Evolutionary conservation across 2,888 invertebrate species (phyloP).

Genomic region (Cerastoderma edule): DNA sequence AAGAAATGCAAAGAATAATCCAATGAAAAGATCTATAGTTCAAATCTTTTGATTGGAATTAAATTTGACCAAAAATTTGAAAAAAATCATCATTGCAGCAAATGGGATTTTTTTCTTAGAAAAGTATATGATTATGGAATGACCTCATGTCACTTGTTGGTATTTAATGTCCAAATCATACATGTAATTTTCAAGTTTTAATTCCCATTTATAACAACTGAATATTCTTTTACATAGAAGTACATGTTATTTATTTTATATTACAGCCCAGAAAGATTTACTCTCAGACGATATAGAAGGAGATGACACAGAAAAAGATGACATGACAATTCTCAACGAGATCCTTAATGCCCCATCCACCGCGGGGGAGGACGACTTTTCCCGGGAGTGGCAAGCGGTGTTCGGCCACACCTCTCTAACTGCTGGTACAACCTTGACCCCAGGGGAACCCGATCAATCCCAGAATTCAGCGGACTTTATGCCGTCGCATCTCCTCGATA

Average conservation of each 20-base stretch:
- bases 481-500: conserved; percentile 83
- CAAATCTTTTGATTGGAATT: too few species aligned
- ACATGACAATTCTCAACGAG: conserved; percentile 84
- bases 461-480: conserved; percentile 79
- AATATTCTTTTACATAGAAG: too few species aligned
- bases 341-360: conserved; percentile 83
- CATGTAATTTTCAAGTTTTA: too few species aligned
- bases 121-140: too few species aligned
- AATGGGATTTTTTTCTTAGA: too few species aligned
- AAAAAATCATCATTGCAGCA: too few species aligned
- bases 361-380: conserved; percentile 81
- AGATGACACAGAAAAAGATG: conserved; percentile 83
- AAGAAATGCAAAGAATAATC: too few species aligned
- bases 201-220: too few species aligned
- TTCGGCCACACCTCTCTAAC: conserved; percentile 76
- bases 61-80: too few species aligned
- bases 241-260: background rate
- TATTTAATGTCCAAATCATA: too few species aligned
- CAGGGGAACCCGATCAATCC: conserved; percentile 73
- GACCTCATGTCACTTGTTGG: too few species aligned
- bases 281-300: conserved; percentile 80
- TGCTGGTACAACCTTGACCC: conserved; percentile 61
- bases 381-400: conserved; percentile 82
- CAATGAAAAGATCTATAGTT: too few species aligned
- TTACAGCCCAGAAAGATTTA: conserved; percentile 79